These are phyloP conservation scores for Caenorhabditis sp. DNA, from an alignment of 2,888 invertebrate species.

Conservation along the genomic window DNA sequence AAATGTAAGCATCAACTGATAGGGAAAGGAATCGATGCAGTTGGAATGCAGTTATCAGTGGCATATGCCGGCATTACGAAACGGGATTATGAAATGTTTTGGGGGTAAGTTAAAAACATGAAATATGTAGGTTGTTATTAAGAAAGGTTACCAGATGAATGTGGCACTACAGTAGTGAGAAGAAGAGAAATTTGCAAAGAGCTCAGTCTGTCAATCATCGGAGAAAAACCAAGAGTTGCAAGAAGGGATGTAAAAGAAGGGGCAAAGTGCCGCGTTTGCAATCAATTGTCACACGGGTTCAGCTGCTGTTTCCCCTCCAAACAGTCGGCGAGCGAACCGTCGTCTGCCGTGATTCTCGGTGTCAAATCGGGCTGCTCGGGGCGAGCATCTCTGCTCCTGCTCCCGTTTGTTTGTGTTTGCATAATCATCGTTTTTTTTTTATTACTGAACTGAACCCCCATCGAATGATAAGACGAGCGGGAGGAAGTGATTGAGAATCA, in stretches of 20 bases:
- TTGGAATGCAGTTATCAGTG: constrained; percentile 2
- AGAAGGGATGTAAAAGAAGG: neutral
- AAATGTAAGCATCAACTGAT: neutral
- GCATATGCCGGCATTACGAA: constrained; percentile 31
- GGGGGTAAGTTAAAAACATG: neutral
- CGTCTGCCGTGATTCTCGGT: constrained; percentile 37
- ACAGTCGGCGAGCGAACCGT: constrained; percentile 9
- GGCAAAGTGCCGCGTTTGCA: constrained; percentile 1
- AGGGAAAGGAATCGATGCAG: neutral
- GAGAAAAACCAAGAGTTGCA: too few species aligned
- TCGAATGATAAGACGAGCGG: constrained; percentile 83
- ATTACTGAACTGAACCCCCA: constrained; percentile 3
- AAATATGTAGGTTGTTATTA: too few species aligned
- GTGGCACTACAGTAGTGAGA: too few species aligned
- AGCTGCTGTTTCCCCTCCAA: neutral
- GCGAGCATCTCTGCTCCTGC: constrained; percentile 6
- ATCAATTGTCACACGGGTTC: constrained; percentile 7
- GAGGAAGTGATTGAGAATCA: neutral
- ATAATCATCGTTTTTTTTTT: constrained; percentile 41
- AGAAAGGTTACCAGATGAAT: too few species aligned
- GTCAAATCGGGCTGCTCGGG: constrained; percentile 27
- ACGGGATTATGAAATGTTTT: constrained; percentile 29
- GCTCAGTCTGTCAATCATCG: too few species aligned
- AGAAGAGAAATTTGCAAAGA: too few species aligned
- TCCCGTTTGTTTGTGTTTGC: constrained; percentile 42